Evolutionary conservation across 2,113 vertebrate species (phyloP).

Genomic region (Pelodiscus sinensis): DNA sequence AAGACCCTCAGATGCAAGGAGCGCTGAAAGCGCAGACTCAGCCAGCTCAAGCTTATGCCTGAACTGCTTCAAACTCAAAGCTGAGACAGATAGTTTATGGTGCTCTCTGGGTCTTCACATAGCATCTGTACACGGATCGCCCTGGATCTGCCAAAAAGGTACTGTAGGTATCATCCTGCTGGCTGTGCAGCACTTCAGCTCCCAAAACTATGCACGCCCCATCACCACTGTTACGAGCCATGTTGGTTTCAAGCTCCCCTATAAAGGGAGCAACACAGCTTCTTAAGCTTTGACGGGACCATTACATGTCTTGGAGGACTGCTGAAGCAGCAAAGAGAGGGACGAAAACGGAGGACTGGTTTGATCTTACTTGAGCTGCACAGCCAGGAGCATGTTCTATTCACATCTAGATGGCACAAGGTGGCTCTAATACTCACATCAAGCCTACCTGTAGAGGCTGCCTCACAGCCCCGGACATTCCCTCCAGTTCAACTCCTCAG

Average conservation of each 20-base stretch:
- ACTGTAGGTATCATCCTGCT: too few relatives aligned
- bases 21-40: neutral
- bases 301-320: neutral
- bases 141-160: too few relatives aligned
- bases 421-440: neutral
- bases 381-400: neutral
- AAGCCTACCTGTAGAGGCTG: neutral
- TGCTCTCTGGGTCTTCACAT: neutral
- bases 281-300: neutral
- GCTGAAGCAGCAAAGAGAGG: neutral
- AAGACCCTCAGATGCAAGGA: neutral
- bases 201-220: neutral
- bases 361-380: neutral
- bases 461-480: neutral
- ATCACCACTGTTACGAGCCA: neutral
- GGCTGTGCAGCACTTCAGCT: too few relatives aligned
- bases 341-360: neutral
- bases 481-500: neutral
- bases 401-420: neutral
- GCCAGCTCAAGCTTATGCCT: too few relatives aligned
- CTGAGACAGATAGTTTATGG: neutral
- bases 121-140: neutral
- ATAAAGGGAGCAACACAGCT: neutral
- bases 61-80: too few relatives aligned
- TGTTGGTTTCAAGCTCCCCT: neutral